Evolutionary conservation across 2,888 invertebrate genomes (phyloP), one percentile per base, ranked within the genome.

Genomic region (Apotomis capreana): DNA sequence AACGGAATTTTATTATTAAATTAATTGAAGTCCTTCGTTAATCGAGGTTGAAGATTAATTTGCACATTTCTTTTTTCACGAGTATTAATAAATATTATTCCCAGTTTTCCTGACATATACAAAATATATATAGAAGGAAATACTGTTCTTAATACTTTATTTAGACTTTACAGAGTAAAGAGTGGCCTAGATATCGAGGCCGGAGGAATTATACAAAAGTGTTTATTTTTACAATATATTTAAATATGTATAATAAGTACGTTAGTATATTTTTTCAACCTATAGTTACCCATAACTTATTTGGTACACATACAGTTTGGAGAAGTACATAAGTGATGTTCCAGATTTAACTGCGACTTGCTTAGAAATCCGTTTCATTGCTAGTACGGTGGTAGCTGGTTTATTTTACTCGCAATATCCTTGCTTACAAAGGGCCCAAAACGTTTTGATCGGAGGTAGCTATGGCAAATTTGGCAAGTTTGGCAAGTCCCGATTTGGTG

Each of bases 1-100:
- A n/a, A 68, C 26, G 37, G 60, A 60, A 68, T 61, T 61, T 68
- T 68, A 60, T 61, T 52, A 57, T 69, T 49, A 49, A 69, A 57
- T 51, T 62, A 62, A 69, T 62, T 55, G 37, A 55, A 8, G 55
- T 49, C 49, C 36, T 15, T 65, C 13, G 37, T 40, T 65, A n/a
- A 40, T 59, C 59, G 40, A 55, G 55, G 55, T 55, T 26, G 64
- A 15, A 36, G 64, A n/a, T 37, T 59, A 40, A 65, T 46, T 65
- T 26, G 46, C 44, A 46, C 55, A 65, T n/a, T 44, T 55, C 44
- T 9, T 49, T 49, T 49, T 26, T 26, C 26, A 26, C 26, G 5
- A 46, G 46, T 5, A 8, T 4, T 46, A n/a, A n/a, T n/a, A n/a
- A n/a, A n/a, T n/a, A n/a, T n/a, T n/a, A 8, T 44, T 44, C 8